A percentile compares a stretch with the other conserved stretches of the same genome.
Evolutionary conservation across 2,797 vertebrate genomes (phyloP).

Genomic region (Halcyon leucocephala): DNA sequence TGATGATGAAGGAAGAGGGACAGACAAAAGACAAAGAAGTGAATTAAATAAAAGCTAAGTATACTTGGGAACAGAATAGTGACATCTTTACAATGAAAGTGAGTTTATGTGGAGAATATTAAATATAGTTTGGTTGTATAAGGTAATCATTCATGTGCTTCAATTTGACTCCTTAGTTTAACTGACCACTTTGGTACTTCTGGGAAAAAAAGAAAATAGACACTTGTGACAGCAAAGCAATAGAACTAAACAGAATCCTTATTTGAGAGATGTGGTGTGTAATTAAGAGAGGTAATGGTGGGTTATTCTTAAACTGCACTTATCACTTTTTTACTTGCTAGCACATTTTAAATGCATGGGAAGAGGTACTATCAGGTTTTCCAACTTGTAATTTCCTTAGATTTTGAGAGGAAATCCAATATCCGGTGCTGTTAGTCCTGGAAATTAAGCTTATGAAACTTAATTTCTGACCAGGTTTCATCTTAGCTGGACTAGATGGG

Average conservation of each 20-base stretch:
- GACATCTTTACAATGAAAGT: neutral
- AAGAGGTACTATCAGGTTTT: neutral
- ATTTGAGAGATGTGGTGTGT: neutral
- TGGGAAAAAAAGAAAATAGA: neutral
- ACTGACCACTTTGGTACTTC: neutral
- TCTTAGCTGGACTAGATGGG: neutral
- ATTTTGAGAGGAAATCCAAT: neutral
- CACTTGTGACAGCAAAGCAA: neutral
- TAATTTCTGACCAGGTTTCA: neutral
- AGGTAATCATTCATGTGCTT: neutral
- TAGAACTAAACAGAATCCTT: neutral
- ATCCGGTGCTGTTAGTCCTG: neutral
- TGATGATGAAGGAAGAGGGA: neutral
- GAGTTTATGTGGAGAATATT: neutral
- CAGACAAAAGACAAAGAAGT: neutral
- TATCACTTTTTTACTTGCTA: neutral
- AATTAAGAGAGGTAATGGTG: neutral
- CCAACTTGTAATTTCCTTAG: neutral
- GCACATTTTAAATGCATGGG: neutral
- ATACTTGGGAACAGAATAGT: neutral
- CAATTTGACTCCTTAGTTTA: neutral
- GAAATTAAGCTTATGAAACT: neutral
- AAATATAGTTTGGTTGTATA: neutral
- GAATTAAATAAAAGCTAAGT: neutral
- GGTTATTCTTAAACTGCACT: neutral